Conservation (phyloP, 2,113 vertebrate species). For the Osmerus mordax region DNA sequence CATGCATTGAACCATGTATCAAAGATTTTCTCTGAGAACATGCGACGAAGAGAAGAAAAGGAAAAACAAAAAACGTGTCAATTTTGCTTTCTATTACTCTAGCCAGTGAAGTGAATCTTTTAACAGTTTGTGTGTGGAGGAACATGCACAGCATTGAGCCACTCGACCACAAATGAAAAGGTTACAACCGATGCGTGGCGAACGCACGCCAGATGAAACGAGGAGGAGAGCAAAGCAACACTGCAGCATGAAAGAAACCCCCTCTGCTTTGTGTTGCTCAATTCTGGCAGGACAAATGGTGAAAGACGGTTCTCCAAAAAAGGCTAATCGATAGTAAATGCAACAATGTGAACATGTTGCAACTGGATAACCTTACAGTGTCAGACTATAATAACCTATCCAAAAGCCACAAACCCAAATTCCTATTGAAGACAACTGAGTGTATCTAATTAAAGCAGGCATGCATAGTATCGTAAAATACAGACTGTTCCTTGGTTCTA, state of each 20-base stretch:
- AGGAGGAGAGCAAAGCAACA: constrained; percentile 34
- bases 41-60: constrained; percentile 11
- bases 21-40: not conserved
- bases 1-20: not conserved
- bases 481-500: too few relatives aligned
- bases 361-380: not conserved
- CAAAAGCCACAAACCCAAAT: too few relatives aligned
- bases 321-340: constrained; percentile 1
- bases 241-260: constrained; percentile 45
- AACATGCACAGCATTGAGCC: constrained; percentile 41
- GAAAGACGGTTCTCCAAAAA: constrained; percentile 57
- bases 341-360: not conserved
- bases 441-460: too few relatives aligned
- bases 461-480: too few relatives aligned
- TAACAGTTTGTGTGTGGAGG: constrained; percentile 39
- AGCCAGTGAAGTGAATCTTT: constrained; percentile 41
- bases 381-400: too few relatives aligned
- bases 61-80: constrained; percentile 41
- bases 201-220: constrained; percentile 56
- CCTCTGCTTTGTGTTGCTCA: constrained; percentile 19
- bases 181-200: constrained; percentile 51
- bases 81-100: constrained; percentile 43
- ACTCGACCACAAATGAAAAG: constrained; percentile 59
- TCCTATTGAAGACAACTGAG: too few relatives aligned
- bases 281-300: constrained; percentile 29